Percentiles rank a stretch among this genome's conserved stretches.
Conservation (phyloP, 2,888 invertebrate species). For the Drosophila formosana region DNA sequence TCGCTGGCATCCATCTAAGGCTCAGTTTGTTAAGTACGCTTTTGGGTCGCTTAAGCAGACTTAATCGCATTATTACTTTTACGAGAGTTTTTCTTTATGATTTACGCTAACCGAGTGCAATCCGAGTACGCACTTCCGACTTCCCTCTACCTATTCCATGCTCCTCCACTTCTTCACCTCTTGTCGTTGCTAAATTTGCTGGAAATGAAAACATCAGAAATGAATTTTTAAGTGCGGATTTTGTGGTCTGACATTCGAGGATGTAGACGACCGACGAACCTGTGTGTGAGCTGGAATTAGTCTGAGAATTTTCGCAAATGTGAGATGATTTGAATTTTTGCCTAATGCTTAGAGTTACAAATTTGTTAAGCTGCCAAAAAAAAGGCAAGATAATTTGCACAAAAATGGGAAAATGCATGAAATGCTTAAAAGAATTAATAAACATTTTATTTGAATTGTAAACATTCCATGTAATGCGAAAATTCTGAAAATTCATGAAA, state of each 20-base stretch:
- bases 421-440: not conserved
- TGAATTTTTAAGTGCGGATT: conserved; percentile 70
- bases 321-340: conserved; percentile 31
- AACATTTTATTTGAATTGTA: not conserved
- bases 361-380: conserved; percentile 8
- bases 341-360: conserved; percentile 31
- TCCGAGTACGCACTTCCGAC: conserved; percentile 28
- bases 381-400: not conserved
- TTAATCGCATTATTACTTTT: conserved; percentile 76
- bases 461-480: too few species aligned
- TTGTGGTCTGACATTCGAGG: conserved; percentile 58
- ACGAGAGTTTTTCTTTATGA: conserved; percentile 74
- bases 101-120: conserved; percentile 60
- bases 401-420: not conserved
- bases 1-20: conserved; percentile 53
- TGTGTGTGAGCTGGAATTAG: conserved; percentile 39
- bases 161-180: not conserved
- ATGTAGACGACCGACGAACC: conserved; percentile 1
- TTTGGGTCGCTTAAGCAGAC: conserved; percentile 74
- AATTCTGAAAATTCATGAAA: too few species aligned
- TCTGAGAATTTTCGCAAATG: conserved; percentile 44
- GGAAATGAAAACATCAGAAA: conserved; percentile 70
- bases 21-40: conserved; percentile 71
- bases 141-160: not conserved
- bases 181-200: conserved; percentile 55